Base-by-base conservation (phyloP, 2,797 vertebrate genomes). In the Hypotaenidia okinawae region DNA sequence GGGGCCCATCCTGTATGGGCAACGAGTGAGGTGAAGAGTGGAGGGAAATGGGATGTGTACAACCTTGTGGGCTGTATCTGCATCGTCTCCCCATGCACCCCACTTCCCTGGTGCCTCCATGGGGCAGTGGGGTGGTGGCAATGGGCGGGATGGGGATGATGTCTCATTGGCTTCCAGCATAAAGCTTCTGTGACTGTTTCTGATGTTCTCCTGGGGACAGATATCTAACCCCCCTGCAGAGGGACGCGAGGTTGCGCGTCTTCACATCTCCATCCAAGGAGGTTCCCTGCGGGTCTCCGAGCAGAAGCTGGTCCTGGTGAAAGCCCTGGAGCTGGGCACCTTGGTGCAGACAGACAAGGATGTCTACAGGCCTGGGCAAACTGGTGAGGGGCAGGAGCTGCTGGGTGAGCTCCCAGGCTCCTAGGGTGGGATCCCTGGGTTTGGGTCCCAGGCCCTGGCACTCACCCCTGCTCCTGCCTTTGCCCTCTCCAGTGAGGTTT, bases 401-500 rank as follows among this genome's bases (percentile, higher is more conserved):
- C 61, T 52, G 37, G 35, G 27, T 24, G 45, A 61, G 43, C 37
- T 69, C 2, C 0, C 12, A 27, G 62, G 75, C n/a, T 86, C 76
- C 45, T n/a, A 39, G 87, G 33, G 33, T 58, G 52, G 28, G 43
- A 28, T n/a, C 8, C 17, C 27, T 15, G 18, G 17, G 27, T 18
- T 10, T 47, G 45, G 14, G 14, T 55, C 33, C 37, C 37, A 24
- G 39, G 45, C 45, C 32, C 16, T 21, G 9, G 30, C 1, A 2
- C 58, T 75, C 47, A 68, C 45, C 55, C 37, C 52, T 73, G 69
- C 47, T 64, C 67, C 39, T 58, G 47, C 23, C 27, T 80, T 59
- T 87, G 35, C 55, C 51, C 51, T 58, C 87, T 61, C 27, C 89
- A 94, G 93, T 94, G 63, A 86, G 75, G 54, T 67, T 95, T 37